Evolutionary conservation across 2,797 vertebrate species (phyloP).

Genomic region (Phrynocephalus forsythii): DNA sequence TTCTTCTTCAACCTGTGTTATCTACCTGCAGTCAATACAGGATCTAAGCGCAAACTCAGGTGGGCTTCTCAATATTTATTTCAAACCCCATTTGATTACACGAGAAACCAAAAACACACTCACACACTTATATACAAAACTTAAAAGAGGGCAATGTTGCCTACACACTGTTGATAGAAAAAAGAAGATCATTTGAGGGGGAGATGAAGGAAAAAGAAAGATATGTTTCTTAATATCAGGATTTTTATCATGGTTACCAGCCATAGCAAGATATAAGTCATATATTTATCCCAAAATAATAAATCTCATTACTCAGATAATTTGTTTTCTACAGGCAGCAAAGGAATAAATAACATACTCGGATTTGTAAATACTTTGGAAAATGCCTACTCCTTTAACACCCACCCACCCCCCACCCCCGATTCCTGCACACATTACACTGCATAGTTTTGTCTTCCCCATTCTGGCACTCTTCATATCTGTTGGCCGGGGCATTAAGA

Average conservation of each 20-base stretch:
- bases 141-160: conserved; percentile 58
- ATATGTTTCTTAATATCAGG: conserved; percentile 78
- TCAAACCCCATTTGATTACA: conserved; percentile 61
- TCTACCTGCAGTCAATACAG: conserved; percentile 93
- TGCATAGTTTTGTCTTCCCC: neutral
- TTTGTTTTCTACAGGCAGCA: conserved; percentile 81
- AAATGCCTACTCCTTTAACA: conserved; percentile 55
- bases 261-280: conserved; percentile 94
- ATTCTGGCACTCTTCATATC: neutral
- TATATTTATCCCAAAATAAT: conserved; percentile 93
- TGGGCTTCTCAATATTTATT: conserved; percentile 64
- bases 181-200: conserved; percentile 69
- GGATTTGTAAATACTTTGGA: conserved; percentile 81
- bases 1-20: conserved; percentile 78
- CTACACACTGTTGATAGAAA: conserved; percentile 76
- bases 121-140: conserved; percentile 40
- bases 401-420: conserved; percentile 27
- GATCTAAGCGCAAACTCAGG: conserved; percentile 77
- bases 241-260: conserved; percentile 93
- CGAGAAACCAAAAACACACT: conserved; percentile 70
- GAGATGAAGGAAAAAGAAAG: conserved; percentile 48
- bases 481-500: neutral
- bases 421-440: conserved; percentile 48
- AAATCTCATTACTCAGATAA: conserved; percentile 87
- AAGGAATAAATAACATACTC: conserved; percentile 91